Conservation (phyloP, 2,797 vertebrate genomes). For the Neostethus bicornis region DNA sequence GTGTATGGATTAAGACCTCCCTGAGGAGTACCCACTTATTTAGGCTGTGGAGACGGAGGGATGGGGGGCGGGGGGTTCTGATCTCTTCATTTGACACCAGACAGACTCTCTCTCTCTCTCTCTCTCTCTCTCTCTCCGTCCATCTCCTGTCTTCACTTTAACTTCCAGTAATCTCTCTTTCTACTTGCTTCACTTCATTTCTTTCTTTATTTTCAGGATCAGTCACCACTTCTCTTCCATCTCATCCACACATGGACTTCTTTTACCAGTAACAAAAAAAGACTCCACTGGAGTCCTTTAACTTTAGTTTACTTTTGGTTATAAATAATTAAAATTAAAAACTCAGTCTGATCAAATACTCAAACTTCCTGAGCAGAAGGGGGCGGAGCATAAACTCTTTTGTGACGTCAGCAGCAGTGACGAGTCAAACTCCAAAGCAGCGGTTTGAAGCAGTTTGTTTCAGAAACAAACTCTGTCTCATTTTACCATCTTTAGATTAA, state of each 20-base stretch:
- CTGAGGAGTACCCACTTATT: slow-evolving; percentile 59
- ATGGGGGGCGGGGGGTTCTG: slow-evolving; percentile 58
- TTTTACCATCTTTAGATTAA: no score
- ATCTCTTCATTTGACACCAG: slow-evolving; percentile 64
- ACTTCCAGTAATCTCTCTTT: slow-evolving; percentile 21
- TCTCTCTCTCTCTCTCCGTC: slow-evolving; percentile 13
- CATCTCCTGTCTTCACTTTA: slow-evolving; percentile 9
- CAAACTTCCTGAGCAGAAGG: no score
- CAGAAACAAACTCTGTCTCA: no score
- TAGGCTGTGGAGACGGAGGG: slow-evolving; percentile 61
- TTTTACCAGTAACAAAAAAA: no score
- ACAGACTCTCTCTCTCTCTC: slow-evolving; percentile 29
- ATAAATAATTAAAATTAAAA: no score
- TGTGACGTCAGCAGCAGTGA: no score
- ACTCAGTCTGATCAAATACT: no score
- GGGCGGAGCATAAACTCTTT: no score
- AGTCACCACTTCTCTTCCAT: neutral
- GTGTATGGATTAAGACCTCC: slow-evolving; percentile 57
- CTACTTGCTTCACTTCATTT: slow-evolving; percentile 10
- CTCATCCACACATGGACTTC: slow-evolving; percentile 5
- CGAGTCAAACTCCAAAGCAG: no score
- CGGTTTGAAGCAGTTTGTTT: no score
- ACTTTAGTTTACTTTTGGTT: no score
- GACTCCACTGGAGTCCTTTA: no score
- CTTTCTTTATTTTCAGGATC: slow-evolving; percentile 18